phyloP scores from a whole-genome alignment of 2,113 vertebrate genomes.

The Polyodon spathula region DNA sequence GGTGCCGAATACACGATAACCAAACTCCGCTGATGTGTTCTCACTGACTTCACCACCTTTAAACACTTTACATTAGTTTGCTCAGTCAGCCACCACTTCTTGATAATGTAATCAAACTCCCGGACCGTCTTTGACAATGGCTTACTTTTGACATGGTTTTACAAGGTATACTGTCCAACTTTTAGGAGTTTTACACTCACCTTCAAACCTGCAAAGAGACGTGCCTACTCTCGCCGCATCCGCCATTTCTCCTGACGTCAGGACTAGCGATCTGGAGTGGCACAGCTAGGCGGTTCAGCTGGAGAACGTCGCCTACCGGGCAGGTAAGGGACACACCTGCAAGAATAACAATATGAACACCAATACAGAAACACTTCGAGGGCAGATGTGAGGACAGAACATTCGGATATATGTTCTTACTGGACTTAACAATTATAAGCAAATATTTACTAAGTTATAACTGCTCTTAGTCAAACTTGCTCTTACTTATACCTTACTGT shows the following conservation, averaged over 20 bases:
- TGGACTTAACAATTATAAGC: too few relatives aligned
- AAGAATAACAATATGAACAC: too few relatives aligned
- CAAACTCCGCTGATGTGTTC: constrained; percentile 42
- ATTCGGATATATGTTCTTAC: too few relatives aligned
- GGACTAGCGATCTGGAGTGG: constrained; percentile 37
- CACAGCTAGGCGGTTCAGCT: constrained; percentile 20
- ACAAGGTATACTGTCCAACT: constrained; percentile 13
- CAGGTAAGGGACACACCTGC: constrained; percentile 37
- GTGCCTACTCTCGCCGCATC: constrained; percentile 54
- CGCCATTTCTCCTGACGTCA: constrained; percentile 69
- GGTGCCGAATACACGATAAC: constrained; percentile 35
- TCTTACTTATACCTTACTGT: too few relatives aligned
- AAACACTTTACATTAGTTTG: constrained; percentile 2
- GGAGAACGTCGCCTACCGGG: constrained; percentile 33
- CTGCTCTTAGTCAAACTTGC: too few relatives aligned
- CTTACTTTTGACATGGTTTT: background rate
- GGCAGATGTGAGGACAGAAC: too few relatives aligned
- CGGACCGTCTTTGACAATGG: too few relatives aligned
- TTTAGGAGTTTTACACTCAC: constrained; percentile 37
- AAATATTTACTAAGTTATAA: too few relatives aligned
- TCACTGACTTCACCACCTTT: constrained; percentile 13
- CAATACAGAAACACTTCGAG: too few relatives aligned
- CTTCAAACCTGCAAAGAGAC: constrained; percentile 52
- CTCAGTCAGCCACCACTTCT: background rate
- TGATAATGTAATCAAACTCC: too few relatives aligned